Evolutionary conservation across 2,888 invertebrate genomes (phyloP), one percentile per base, ranked within the genome.

Genomic region (Dastarcus helophoroides): DNA sequence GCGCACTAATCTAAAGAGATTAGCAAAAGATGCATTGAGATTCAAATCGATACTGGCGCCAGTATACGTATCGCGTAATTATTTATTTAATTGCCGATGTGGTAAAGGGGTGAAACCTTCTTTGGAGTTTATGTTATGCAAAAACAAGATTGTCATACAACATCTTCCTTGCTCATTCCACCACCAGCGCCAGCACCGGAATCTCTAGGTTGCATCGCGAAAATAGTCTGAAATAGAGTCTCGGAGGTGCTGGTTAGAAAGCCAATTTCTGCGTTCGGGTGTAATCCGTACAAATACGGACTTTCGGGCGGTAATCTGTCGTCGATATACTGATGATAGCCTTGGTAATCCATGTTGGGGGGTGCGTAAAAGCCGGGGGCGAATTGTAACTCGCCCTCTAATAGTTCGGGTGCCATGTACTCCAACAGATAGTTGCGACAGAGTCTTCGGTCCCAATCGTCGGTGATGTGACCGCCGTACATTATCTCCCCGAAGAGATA

Each of bases 401-500:
- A 74, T 56, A 93, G 67, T 51, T 89, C 86, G 0, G 84, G 72
- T 50, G 83, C 79, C 76, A 94, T 80, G 56, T 83, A 91, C 53
- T 88, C 90, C 42, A 83, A 70, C 25, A 94, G 65, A 61, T 85
- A 89, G 1, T 81, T 84, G 29, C 79, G 71, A 51, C 93, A 94
- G 3, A 94, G 69, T 21, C 85, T 67, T 26, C 93, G 67, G 58
- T 94, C 93, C 89, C 91, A 93, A 58, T 94, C 93, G 53, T 94
- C 93, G 0, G 93, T 93, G 47, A 94, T 93, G 54, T 94, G 94
- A 0, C 94, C 94, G 2, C 93, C 93, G 53, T 94, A 94, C 93
- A 94, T 93, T 46, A 94, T 94, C 64, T 94, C 93, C 0, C 93
- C 94, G 54, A 94, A 93, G 11, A 94, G 65, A 58, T 93, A 94